Evolutionary conservation across 2,113 vertebrate species (phyloP), one percentile per base, ranked within the genome.

Genomic region (Neopipo cinnamomea): DNA sequence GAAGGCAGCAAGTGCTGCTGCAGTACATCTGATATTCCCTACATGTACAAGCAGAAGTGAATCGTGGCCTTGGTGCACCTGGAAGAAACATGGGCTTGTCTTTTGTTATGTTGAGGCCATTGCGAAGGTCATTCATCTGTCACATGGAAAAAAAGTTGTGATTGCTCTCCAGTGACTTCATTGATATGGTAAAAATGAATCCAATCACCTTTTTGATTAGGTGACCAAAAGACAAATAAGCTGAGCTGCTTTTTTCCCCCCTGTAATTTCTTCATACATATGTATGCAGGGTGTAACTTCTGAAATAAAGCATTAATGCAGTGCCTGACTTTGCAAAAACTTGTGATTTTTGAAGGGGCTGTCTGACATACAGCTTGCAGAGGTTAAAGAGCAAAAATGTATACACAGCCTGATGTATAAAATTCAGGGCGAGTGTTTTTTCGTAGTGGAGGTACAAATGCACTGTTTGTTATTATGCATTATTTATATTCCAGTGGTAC

Each of bases 191-290:
- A 49, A 85, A 95, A 97, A 87, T 78, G 9, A 65, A 75, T 92
- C 50, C 53, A 74, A 5, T 86, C 91, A 93, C 76, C 80, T 93
- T 91, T 93, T 78, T 87, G 81, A 82, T 92, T 93, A 95, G 93
- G 70, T 92, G 93, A 87, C 94, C 84, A 85, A 70, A 92, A 94
- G 77, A 91, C 84, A 92, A 94, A 91, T 89, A 61, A 87, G 65
- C 46, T 73, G 92, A 95, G 42, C 67, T 83, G 59, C 5, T 42
- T 91, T 91, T 81, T 50, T n/a, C 4, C 20, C 14, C 16, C 16
- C 20, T 42, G 46, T 76, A 70, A 77, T 92, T 94, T 82, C 80
- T 92, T 95, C 93, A 95, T 96, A 72, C 76, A 95, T 94, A 95
- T 93, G 85, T 68, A 93, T 95, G 52, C 37, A 61, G 66, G 91